These are phyloP conservation scores for Onychomys leucogaster DNA, from an alignment of 2,797 vertebrate genomes.

Conservation along the genomic window DNA sequence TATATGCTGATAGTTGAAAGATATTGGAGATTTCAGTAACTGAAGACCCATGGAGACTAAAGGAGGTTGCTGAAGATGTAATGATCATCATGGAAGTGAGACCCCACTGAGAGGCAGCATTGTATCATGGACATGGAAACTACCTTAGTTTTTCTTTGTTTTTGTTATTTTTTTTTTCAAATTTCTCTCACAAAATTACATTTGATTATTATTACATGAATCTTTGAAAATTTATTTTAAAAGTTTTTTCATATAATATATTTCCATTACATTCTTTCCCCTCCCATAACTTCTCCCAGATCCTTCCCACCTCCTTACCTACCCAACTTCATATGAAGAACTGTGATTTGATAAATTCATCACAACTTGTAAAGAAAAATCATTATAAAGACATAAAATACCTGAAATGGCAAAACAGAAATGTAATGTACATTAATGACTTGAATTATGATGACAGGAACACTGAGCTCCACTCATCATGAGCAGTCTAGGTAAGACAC, in stretches of 20 bases:
- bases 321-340: background rate
- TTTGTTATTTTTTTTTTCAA: background rate
- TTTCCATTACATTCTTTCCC: background rate
- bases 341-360: background rate
- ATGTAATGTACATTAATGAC: background rate
- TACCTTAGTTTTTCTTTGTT: background rate
- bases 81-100: slow-evolving; percentile 17
- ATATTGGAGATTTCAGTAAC: background rate
- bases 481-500: background rate
- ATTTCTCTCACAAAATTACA: background rate
- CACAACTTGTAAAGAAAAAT: background rate
- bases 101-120: slow-evolving; percentile 63
- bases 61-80: background rate
- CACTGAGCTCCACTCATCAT: background rate
- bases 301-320: too few relatives aligned
- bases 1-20: background rate
- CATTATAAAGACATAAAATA: slow-evolving; percentile 13
- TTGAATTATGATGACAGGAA: background rate
- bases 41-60: background rate
- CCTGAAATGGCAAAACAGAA: slow-evolving; percentile 15
- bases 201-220: background rate
- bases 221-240: background rate
- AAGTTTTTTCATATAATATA: background rate
- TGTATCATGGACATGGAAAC: background rate
- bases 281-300: background rate